A percentile compares a stretch with the other conserved stretches of the same genome.
Evolutionary conservation across 2,113 vertebrate genomes (phyloP).

Genomic region (Saguinus imperator): DNA sequence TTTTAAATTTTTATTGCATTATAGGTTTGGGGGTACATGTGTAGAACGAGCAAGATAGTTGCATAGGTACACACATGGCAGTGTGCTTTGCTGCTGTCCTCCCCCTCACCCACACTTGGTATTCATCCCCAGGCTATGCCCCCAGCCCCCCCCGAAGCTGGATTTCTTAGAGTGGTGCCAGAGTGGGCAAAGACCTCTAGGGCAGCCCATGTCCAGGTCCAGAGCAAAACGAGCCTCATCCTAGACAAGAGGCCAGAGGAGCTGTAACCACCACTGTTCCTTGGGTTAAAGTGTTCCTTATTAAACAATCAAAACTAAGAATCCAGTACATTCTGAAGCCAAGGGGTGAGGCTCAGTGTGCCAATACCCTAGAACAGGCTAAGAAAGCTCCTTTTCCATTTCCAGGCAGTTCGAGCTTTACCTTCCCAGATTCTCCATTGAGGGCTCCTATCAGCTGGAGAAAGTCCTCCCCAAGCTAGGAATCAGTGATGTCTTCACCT

Average conservation of each 20-base stretch:
- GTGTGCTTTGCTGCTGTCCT: too few relatives aligned
- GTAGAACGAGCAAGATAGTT: too few relatives aligned
- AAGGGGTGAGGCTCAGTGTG: neutral
- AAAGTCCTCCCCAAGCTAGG: slow-evolving; percentile 85
- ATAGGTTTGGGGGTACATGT: too few relatives aligned
- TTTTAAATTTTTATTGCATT: too few relatives aligned
- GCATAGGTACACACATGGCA: too few relatives aligned
- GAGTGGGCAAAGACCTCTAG: neutral
- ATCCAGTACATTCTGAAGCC: neutral
- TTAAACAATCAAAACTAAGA: too few relatives aligned
- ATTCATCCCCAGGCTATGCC: too few relatives aligned
- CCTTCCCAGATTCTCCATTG: slow-evolving; percentile 91
- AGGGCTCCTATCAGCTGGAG: slow-evolving; percentile 83
- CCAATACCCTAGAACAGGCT: neutral
- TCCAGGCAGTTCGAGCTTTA: slow-evolving; percentile 73
- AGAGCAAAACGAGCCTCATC: neutral
- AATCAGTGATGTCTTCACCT: slow-evolving; percentile 84
- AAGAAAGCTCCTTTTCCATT: neutral
- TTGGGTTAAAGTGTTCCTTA: too few relatives aligned
- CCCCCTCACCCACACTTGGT: too few relatives aligned
- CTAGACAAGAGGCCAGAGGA: neutral
- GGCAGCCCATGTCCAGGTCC: neutral
- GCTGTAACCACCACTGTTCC: too few relatives aligned
- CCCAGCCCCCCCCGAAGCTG: too few relatives aligned
- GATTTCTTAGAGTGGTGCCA: neutral